Evolutionary conservation across 2,888 invertebrate genomes (phyloP), one percentile per base, ranked within the genome.

Genomic region (Sinotaia quadrata): DNA sequence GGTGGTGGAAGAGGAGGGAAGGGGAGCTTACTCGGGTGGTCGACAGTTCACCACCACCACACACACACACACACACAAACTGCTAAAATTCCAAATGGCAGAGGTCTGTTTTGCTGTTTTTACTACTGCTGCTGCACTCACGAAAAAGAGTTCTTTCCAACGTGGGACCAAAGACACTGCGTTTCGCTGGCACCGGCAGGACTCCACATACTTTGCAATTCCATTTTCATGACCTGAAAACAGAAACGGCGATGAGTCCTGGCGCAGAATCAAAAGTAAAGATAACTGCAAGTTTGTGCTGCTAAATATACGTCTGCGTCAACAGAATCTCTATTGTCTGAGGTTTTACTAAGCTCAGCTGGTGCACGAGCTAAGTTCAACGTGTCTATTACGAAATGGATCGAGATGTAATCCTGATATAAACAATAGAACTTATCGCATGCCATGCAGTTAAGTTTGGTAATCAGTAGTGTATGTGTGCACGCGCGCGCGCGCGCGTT

Each of bases 221-320:
- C 51, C n/a, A 27, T 36, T 24, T 33, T 36, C 56, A 5, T 65
- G 56, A 67, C 66, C 66, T 67, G 70, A 24, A 70, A 70, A 66
- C 68, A 62, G 65, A 63, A 70, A 61, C 56, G 70, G 61, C 67
- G 61, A 61, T 61, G 47, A 54, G 61, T 47, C 27, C 59, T 61
- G 69, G 67, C 70, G 67, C 27, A 37, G 34, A 47, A 31, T 54
- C 56, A 67, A 57, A 34, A 29, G 57, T 33, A 63, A 51, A 65
- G 65, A 65, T 54, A 54, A 29, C 54, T 54, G 54, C 27, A 51
- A 51, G 21, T n/a, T n/a, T 51, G 54, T 54, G 54, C 27, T 29
- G 54, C 54, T 54, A 54, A 54, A 54, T 54, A 29, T 54, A 54
- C 54, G 10, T 18, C 27, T 18, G 24, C 54, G 54, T 54, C 54